phyloP scores from a whole-genome alignment of 1,140 invertebrate species.

The Drepana arcuata region DNA sequence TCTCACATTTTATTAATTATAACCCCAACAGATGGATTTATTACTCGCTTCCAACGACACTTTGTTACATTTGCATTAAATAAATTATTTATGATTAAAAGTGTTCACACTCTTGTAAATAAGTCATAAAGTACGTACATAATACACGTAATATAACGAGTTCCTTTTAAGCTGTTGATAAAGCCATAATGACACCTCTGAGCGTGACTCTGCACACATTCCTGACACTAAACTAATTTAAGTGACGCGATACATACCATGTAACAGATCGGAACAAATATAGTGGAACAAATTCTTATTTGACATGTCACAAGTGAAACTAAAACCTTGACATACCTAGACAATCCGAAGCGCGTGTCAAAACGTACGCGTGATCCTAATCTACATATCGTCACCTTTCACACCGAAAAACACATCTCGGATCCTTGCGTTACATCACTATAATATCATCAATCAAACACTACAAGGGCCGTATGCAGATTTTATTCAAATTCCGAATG shows the following conservation, averaged over 20 bases:
- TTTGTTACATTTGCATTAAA: constrained; percentile 6
- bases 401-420: constrained; percentile 31
- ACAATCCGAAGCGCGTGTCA: constrained; percentile 40
- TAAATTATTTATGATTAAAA: constrained; percentile 15
- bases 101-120: constrained; percentile 19
- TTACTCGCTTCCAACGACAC: constrained; percentile 6
- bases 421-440: constrained; percentile 38
- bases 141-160: too few relatives aligned
- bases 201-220: constrained; percentile 37
- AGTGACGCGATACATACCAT: constrained; percentile 25
- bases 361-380: constrained; percentile 41
- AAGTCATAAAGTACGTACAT: constrained; percentile 11
- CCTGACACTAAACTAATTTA: constrained; percentile 40
- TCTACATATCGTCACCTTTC: constrained; percentile 63
- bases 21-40: constrained; percentile 15
- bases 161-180: too few relatives aligned
- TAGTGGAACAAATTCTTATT: constrained; percentile 36
- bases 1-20: constrained; percentile 54
- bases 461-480: constrained; percentile 39
- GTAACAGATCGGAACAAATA: constrained; percentile 16
- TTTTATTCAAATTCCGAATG: constrained; percentile 38
- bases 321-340: constrained; percentile 49
- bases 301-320: constrained; percentile 46
- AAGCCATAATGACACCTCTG: too few relatives aligned
- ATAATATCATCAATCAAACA: constrained; percentile 42